phyloP scores from a whole-genome alignment of 1,140 invertebrate species.

The Apis florea region DNA sequence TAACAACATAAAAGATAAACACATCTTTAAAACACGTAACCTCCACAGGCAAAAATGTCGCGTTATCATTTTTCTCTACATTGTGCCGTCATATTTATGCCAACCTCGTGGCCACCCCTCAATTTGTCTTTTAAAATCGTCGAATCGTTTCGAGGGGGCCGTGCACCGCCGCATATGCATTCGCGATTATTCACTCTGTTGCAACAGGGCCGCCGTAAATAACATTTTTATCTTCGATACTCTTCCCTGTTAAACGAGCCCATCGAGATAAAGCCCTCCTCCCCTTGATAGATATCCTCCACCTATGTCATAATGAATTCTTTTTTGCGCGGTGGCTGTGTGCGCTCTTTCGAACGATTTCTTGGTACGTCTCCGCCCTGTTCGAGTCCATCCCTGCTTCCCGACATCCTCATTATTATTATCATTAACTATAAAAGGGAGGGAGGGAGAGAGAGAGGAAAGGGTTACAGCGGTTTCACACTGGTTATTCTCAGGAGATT shows the following conservation, averaged over 20 bases:
- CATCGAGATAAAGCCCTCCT: constrained; percentile 27
- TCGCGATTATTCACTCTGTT: too few relatives aligned
- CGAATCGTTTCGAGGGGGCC: background rate
- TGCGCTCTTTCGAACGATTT: constrained; percentile 25
- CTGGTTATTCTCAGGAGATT: too few relatives aligned
- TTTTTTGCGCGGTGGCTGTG: constrained; percentile 14
- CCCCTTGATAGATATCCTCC: constrained; percentile 26
- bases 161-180: background rate
- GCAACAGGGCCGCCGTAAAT: constrained; percentile 19
- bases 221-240: constrained; percentile 20
- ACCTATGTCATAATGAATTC: constrained; percentile 41
- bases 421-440: constrained; percentile 26
- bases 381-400: background rate
- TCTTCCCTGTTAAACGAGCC: constrained; percentile 13
- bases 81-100: background rate
- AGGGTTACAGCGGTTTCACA: too few relatives aligned
- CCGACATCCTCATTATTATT: constrained; percentile 32
- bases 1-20: background rate
- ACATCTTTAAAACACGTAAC: background rate
- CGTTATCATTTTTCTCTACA: background rate
- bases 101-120: background rate
- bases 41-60: background rate
- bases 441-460: background rate
- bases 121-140: constrained; percentile 2
- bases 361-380: constrained; percentile 33